phyloP scores from a whole-genome alignment of 2,113 vertebrate species.

The Uria aalge region DNA sequence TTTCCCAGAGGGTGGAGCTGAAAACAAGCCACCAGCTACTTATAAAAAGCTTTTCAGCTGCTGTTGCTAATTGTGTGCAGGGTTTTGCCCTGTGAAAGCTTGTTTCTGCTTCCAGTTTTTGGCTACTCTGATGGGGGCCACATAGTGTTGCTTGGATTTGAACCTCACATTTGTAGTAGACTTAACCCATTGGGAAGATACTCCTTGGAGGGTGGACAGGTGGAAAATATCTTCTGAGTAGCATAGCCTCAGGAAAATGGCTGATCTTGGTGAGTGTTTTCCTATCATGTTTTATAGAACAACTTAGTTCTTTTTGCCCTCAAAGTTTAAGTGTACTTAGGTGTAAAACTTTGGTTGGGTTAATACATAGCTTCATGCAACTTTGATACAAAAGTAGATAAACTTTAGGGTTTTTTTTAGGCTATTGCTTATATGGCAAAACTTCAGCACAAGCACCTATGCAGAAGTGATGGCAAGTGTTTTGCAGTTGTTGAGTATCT shows the following conservation, averaged over 20 bases:
- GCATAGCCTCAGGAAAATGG: neutral
- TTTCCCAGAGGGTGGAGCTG: neutral
- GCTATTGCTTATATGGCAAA: neutral
- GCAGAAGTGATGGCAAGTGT: neutral
- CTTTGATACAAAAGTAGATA: neutral
- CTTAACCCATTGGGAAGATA: neutral
- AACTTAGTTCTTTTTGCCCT: neutral
- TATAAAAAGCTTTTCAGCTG: neutral
- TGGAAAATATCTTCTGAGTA: neutral
- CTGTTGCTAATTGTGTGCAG: fast-evolving
- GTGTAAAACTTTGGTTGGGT: neutral
- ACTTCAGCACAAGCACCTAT: neutral
- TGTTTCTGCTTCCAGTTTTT: neutral
- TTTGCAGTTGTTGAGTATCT: neutral
- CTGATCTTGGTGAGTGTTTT: neutral
- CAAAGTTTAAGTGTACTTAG: neutral
- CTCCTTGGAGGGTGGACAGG: neutral
- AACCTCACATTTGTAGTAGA: neutral
- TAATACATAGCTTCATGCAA: neutral
- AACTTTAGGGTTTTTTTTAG: neutral
- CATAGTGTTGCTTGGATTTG: neutral
- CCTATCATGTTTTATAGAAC: neutral
- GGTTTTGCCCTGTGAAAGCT: fast-evolving
- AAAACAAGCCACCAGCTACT: neutral
- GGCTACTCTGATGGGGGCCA: fast-evolving